Evolutionary conservation across 1,140 invertebrate species (phyloP), one percentile per base, ranked within the genome.

Genomic region (Euglossa dilemma): DNA sequence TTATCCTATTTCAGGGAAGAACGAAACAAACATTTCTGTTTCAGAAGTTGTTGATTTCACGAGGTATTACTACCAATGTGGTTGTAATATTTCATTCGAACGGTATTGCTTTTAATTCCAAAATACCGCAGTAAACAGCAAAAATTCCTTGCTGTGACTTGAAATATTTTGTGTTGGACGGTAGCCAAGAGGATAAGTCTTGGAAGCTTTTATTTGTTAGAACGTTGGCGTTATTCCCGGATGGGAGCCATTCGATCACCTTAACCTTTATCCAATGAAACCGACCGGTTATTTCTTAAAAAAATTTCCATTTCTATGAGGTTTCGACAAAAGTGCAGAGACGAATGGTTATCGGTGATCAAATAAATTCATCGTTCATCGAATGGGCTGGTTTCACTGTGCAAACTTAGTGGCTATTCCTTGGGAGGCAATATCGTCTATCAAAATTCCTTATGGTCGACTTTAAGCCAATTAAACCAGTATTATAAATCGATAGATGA

Each of bases 161-260:
- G 57, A 12, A 7, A 47, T 20, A 23, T 43, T 50, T 25, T 25
- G 0, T 9, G 43, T 28, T 70, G 66, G 64, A 59, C 6, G 3
- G 14, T 0, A 1, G 76, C 64, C 54, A 69, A 23, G 12, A 0
- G n/a, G 14, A 12, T n/a, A n/a, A 6, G 2, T 12, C 6, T 11
- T 9, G 54, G 23, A 16, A 59, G 45, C 18, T 79, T 79, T 43
- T 79, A 70, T 70, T 79, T 57, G 66, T 70, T 79, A 79, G 14
- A 70, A 59, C 2, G 11, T 54, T 70, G 76, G 76, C 76, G 16
- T 28, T 50, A 59, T 79, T 79, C 54, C 66, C 54, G 45, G 47
- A 61, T 28, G 45, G 12, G 1, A 50, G 45, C 50, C 43, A 23
- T 11, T 70, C 25, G 18, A 69, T 59, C 64, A 70, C 54, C 66